Base-by-base conservation (phyloP, 2,888 invertebrate species). In the Ametastegia equiseti region DNA sequence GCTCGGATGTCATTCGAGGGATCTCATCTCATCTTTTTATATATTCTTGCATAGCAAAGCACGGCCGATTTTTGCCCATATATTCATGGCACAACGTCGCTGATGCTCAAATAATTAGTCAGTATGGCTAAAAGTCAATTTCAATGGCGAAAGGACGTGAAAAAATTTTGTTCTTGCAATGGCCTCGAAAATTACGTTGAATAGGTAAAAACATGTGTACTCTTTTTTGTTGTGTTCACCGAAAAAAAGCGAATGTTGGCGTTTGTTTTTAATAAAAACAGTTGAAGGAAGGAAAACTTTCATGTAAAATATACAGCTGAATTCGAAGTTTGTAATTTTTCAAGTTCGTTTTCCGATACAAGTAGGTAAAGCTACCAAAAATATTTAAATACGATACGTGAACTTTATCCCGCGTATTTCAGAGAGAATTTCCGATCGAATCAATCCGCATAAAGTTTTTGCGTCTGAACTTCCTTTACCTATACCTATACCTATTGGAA, bases 61-160 rank as follows among this genome's bases (percentile, higher is more conserved):
- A 27, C 19, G 36, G 23, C 36, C 19, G 9, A 33, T 36, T 67
- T 67, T 19, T n/a, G 39, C 36, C 39, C 33, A 39, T 13, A 39
- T 19, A 19, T n/a, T n/a, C n/a, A n/a, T n/a, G 9, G 36, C 33
- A 33, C 36, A 19, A 27, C 30, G 30, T 23, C 13, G 30, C 54
- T 54, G n/a, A 54, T 54, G 54, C 54, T 54, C n/a, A n/a, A 54
- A 54, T 54, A 54, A 19, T 54, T 54, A n/a, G n/a, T n/a, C n/a
- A n/a, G n/a, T n/a, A n/a, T n/a, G n/a, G n/a, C n/a, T n/a, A n/a
- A n/a, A n/a, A n/a, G n/a, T n/a, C n/a, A n/a, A n/a, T n/a, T n/a
- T n/a, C n/a, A n/a, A n/a, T n/a, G n/a, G n/a, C n/a, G n/a, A n/a
- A n/a, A n/a, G n/a, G n/a, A n/a, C n/a, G n/a, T n/a, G n/a, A n/a